Percentiles rank a stretch among this genome's conserved stretches.
These are phyloP conservation scores for Tenebrio molitor DNA, from an alignment of 1,140 invertebrate species.

Conservation along the genomic window DNA sequence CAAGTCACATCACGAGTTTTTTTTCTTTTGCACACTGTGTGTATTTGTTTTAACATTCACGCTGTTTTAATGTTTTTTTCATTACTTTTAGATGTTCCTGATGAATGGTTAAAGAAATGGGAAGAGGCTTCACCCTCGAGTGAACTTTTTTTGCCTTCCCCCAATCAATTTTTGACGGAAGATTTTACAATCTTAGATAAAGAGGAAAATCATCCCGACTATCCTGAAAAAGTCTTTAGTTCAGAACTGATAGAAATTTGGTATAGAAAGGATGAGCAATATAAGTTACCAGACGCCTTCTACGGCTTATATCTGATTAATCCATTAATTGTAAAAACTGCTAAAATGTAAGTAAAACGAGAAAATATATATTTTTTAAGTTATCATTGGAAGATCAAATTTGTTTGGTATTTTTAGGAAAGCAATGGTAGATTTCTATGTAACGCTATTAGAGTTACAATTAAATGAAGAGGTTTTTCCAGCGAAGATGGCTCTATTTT, in stretches of 20 bases:
- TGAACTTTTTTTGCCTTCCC: constrained; percentile 79
- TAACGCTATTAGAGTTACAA: neutral
- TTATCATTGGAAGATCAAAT: no score
- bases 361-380: no score
- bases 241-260: constrained; percentile 80
- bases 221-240: constrained; percentile 76
- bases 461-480: constrained; percentile 83
- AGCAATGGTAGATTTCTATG: neutral
- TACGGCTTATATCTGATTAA: constrained; percentile 82
- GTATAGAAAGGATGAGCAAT: constrained; percentile 90
- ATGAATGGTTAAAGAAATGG: constrained; percentile 73
- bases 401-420: neutral
- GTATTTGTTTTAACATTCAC: neutral
- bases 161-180: constrained; percentile 87
- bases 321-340: constrained; percentile 72
- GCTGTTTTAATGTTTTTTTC: no score
- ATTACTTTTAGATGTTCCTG: constrained; percentile 69
- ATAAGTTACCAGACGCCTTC: constrained; percentile 84
- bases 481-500: constrained; percentile 80
- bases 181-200: constrained; percentile 80
- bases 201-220: constrained; percentile 64
- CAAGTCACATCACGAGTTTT: no score
- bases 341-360: constrained; percentile 73
- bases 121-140: constrained; percentile 68
- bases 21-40: no score